Conservation (phyloP, 2,888 invertebrate species). For the Syrista parreyssii region DNA sequence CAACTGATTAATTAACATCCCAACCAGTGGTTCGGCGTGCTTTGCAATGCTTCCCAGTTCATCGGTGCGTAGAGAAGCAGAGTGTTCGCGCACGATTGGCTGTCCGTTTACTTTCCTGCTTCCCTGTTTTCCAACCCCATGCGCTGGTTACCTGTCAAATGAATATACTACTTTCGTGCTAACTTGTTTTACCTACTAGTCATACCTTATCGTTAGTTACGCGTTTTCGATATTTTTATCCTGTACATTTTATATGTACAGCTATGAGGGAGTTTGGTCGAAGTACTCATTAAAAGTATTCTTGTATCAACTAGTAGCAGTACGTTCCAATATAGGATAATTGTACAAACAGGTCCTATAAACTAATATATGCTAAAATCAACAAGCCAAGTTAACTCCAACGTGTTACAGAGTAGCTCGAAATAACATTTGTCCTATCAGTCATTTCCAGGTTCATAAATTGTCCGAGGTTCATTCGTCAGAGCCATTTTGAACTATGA, state of each 20-base stretch:
- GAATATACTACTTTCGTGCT: neutral
- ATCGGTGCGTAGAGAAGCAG: neutral
- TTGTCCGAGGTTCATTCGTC: neutral
- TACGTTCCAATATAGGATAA: neutral
- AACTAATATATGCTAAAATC: neutral
- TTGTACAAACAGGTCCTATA: neutral
- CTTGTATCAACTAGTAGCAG: neutral
- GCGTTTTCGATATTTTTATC: neutral
- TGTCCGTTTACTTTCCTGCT: neutral
- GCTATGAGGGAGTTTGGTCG: neutral
- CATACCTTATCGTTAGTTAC: neutral
- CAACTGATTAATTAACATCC: slow-evolving; percentile 35
- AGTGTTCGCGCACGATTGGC: neutral
- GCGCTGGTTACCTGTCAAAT: neutral
- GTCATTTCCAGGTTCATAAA: no score
- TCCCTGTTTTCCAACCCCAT: neutral
- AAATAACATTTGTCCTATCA: no score
- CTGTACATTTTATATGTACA: neutral
- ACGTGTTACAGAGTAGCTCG: no score
- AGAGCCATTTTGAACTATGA: neutral
- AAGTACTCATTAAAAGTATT: neutral
- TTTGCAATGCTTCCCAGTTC: neutral
- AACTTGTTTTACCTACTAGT: neutral
- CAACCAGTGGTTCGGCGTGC: neutral
- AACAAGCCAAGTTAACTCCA: no score